A percentile compares a stretch with the other conserved stretches of the same genome.
Evolutionary conservation across 2,888 invertebrate species (phyloP).

Genomic region (Tetranychus truncatus): DNA sequence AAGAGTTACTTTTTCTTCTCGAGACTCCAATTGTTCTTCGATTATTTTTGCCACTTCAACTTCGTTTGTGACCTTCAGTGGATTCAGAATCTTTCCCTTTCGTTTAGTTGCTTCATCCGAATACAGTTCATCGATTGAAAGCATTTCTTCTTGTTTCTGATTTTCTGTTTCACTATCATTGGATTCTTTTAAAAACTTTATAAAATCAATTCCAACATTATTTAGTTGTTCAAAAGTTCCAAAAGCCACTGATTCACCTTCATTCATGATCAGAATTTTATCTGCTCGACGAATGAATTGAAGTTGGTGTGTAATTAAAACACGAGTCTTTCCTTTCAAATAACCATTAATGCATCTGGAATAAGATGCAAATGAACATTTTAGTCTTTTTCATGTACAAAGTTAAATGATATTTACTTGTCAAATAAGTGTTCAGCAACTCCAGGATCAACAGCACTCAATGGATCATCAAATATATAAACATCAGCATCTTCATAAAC

Average conservation of each 20-base stretch:
- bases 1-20: constrained; percentile 18
- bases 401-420: not conserved
- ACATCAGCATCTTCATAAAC: constrained; percentile 11
- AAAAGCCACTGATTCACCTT: constrained; percentile 35
- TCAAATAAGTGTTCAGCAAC: constrained; percentile 9
- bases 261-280: constrained; percentile 34
- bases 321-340: not conserved
- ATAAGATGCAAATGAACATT: no score
- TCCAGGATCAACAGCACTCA: constrained; percentile 11
- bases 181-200: not conserved
- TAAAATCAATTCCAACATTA: not conserved
- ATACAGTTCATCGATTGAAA: not conserved
- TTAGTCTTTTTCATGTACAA: not conserved
- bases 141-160: not conserved
- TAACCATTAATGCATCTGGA: not conserved
- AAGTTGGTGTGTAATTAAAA: constrained; percentile 9
- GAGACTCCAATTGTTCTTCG: constrained; percentile 10
- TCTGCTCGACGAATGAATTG: not conserved
- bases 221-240: not conserved
- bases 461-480: constrained; percentile 10
- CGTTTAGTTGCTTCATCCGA: not conserved
- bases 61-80: not conserved
- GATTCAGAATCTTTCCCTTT: not conserved
- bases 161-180: not conserved
- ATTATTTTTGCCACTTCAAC: not conserved